Conservation (phyloP, 2,888 invertebrate species). For the Sphinx pinastri region DNA sequence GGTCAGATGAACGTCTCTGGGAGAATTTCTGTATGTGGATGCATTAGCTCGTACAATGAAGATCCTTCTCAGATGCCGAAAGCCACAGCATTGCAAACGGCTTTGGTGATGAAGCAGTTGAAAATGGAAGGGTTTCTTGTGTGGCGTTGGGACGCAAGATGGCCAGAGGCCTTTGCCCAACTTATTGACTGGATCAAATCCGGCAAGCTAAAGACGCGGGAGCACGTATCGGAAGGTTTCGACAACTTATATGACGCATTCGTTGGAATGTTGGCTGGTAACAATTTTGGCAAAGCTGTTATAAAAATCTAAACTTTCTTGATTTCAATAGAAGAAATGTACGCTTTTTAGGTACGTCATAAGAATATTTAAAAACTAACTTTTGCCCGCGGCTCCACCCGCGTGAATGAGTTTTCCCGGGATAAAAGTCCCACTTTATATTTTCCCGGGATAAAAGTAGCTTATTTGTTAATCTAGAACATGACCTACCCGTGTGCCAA, state of each 20-base stretch:
- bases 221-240: slow-evolving; percentile 86
- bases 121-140: slow-evolving; percentile 76
- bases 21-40: slow-evolving; percentile 85
- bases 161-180: slow-evolving; percentile 78
- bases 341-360: not conserved
- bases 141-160: slow-evolving; percentile 76
- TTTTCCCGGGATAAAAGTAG: not conserved
- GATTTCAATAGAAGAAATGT: not conserved
- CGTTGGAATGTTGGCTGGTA: slow-evolving; percentile 65
- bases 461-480: too few species aligned
- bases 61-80: slow-evolving; percentile 53
- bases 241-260: slow-evolving; percentile 86
- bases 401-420: too few species aligned
- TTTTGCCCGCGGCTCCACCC: too few species aligned
- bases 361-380: not conserved
- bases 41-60: slow-evolving; percentile 82
- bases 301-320: slow-evolving; percentile 70
- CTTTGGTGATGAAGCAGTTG: slow-evolving; percentile 79
- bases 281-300: slow-evolving; percentile 79
- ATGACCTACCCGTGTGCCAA: too few species aligned
- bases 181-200: slow-evolving; percentile 58
- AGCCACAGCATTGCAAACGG: slow-evolving; percentile 68
- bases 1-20: slow-evolving; percentile 84
- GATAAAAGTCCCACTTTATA: too few species aligned
- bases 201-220: slow-evolving; percentile 85